phyloP scores from a whole-genome alignment of 2,113 vertebrate species.

The Rhea americana region DNA sequence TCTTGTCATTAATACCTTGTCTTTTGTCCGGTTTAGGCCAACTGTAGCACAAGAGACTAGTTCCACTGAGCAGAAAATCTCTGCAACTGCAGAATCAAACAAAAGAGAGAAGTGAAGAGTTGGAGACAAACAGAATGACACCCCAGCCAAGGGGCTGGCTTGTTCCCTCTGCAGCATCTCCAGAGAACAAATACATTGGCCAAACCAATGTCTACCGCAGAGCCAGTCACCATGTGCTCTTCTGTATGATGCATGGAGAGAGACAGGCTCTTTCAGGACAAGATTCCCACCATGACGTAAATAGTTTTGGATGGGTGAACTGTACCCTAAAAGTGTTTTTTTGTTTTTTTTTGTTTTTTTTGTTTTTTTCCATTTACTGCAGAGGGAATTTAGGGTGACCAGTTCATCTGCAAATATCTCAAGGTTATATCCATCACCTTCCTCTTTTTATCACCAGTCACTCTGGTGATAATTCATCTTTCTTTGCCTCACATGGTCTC shows the following conservation, averaged over 20 bases:
- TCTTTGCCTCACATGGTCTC: neutral
- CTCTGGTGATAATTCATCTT: neutral
- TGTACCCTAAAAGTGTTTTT: neutral
- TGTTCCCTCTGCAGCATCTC: neutral
- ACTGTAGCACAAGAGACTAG: neutral
- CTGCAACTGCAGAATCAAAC: neutral
- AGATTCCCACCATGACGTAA: neutral
- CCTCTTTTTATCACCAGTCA: neutral
- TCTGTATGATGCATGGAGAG: neutral
- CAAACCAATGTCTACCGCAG: neutral
- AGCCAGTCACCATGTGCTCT: neutral
- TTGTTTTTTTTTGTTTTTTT: too few relatives aligned
- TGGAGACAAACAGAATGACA: neutral
- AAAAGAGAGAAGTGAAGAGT: neutral
- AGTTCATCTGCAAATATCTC: neutral
- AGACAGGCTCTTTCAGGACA: neutral
- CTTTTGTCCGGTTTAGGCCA: neutral
- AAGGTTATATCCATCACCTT: neutral
- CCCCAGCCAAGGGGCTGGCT: neutral
- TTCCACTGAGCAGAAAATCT: neutral
- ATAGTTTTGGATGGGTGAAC: neutral
- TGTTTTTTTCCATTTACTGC: neutral
- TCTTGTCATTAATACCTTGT: neutral
- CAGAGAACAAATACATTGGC: fast-evolving
- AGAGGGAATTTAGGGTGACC: neutral